Conservation (phyloP, 2,888 invertebrate species). For the Brachyptera putata region DNA sequence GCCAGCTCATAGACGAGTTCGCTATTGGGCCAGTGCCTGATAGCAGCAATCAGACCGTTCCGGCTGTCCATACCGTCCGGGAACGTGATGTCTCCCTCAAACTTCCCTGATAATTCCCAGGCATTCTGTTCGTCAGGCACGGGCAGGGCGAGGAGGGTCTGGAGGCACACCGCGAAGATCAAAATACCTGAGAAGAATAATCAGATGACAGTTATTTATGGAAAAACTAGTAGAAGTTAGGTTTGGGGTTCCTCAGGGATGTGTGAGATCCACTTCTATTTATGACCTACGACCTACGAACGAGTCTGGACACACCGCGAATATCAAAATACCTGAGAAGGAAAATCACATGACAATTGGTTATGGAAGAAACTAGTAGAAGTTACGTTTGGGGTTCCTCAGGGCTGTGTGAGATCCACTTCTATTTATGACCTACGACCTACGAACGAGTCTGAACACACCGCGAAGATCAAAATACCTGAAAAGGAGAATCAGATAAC, state of each 20-base stretch:
- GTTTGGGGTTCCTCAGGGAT: too few relatives aligned
- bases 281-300: too few relatives aligned
- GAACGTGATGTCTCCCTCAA: slow-evolving; percentile 22
- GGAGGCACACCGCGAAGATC: slow-evolving; percentile 25
- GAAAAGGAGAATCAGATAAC: slow-evolving; percentile 5
- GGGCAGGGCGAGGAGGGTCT: not conserved
- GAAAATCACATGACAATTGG: too few relatives aligned
- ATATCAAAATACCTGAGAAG: not conserved
- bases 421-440: too few relatives aligned
- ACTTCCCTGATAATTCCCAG: slow-evolving; percentile 16
- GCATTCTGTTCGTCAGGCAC: slow-evolving; percentile 5
- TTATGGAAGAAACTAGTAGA: too few relatives aligned
- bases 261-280: too few relatives aligned
- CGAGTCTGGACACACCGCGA: slow-evolving; percentile 23
- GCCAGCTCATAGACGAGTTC: not conserved
- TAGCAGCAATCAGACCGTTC: slow-evolving; percentile 13
- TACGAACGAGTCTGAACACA: slow-evolving; percentile 24
- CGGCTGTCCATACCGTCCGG: slow-evolving; percentile 9
- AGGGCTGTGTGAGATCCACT: too few relatives aligned
- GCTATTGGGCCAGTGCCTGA: slow-evolving; percentile 22
- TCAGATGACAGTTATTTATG: too few relatives aligned
- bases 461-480: not conserved
- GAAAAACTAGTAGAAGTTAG: too few relatives aligned
- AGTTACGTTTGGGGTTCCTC: too few relatives aligned
- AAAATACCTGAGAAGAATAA: not conserved